Percentiles rank a stretch among this genome's conserved stretches.
These are phyloP conservation scores for Anastrepha ludens DNA, from an alignment of 1,140 invertebrate species.

Conservation along the genomic window DNA sequence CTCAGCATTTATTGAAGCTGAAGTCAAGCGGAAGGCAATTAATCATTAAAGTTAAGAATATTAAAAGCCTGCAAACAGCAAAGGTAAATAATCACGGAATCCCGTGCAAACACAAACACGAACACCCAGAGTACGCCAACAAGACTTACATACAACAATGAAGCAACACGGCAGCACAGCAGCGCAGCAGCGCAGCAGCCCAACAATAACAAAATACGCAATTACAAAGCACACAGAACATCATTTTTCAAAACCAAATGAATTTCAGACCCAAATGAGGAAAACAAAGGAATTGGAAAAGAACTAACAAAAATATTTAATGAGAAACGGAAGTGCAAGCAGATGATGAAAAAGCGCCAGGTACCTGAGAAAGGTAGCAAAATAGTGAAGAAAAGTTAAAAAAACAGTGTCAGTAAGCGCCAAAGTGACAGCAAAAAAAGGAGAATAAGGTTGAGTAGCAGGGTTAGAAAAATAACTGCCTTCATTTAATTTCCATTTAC, in stretches of 20 bases:
- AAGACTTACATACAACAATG: background rate
- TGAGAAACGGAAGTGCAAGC: conserved; percentile 27
- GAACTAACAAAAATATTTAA: background rate
- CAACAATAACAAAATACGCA: conserved; percentile 26
- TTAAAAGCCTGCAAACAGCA: conserved; percentile 45
- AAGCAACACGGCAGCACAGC: background rate
- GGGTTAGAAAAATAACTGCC: conserved; percentile 39
- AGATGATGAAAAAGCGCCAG: conserved; percentile 36
- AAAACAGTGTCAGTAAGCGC: background rate
- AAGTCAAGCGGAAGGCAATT: conserved; percentile 50
- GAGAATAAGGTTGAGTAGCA: background rate
- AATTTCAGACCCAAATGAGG: background rate
- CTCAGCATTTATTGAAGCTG: conserved; percentile 26
- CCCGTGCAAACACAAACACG: conserved; percentile 6
- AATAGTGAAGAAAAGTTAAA: background rate
- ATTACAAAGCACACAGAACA: conserved; percentile 2
- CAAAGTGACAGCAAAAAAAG: background rate
- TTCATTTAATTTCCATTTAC: conserved; percentile 33
- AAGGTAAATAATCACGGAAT: conserved; percentile 25
- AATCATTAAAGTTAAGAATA: conserved; percentile 49
- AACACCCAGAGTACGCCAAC: background rate
- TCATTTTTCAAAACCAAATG: conserved; percentile 25
- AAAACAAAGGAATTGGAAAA: background rate
- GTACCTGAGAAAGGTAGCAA: background rate
- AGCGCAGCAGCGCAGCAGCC: background rate